A percentile compares a stretch with the other conserved stretches of the same genome.
Evolutionary conservation across 1,140 invertebrate genomes (phyloP).

Genomic region (Drosophila sp.): DNA sequence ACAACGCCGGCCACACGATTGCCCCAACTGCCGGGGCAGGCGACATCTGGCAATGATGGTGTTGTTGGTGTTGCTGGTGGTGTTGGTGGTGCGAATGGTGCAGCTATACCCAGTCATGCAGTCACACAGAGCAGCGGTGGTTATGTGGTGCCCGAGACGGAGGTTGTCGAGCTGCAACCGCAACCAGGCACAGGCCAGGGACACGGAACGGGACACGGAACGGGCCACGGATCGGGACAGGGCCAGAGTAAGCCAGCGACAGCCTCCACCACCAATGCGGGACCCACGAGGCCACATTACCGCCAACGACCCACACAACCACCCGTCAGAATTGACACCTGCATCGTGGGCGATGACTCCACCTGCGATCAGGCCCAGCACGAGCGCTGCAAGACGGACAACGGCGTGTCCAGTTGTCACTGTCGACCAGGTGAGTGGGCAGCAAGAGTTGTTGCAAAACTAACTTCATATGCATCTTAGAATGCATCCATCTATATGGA

Average conservation of each 20-base stretch:
- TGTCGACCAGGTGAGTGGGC: slow-evolving; percentile 89
- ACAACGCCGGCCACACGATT: slow-evolving; percentile 66
- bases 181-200: slow-evolving; percentile 45
- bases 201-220: not conserved
- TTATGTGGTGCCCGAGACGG: slow-evolving; percentile 85
- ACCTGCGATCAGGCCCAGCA: slow-evolving; percentile 95
- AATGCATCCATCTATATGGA: too few relatives aligned
- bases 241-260: slow-evolving; percentile 25
- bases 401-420: slow-evolving; percentile 95
- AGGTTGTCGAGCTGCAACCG: slow-evolving; percentile 76
- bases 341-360: slow-evolving; percentile 96
- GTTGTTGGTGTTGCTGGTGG: slow-evolving; percentile 8
- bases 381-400: slow-evolving; percentile 94
- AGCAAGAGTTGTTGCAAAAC: too few relatives aligned
- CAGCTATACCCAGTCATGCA: slow-evolving; percentile 51
- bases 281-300: slow-evolving; percentile 85
- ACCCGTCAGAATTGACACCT: slow-evolving; percentile 94
- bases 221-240: not conserved
- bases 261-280: slow-evolving; percentile 75
- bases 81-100: slow-evolving; percentile 19
- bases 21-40: slow-evolving; percentile 66
- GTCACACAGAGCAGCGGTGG: slow-evolving; percentile 84
- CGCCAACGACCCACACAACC: slow-evolving; percentile 87
- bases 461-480: too few relatives aligned
- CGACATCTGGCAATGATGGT: slow-evolving; percentile 8